Evolutionary conservation across 2,113 vertebrate species (phyloP).

Genomic region (Salminus brasiliensis): DNA sequence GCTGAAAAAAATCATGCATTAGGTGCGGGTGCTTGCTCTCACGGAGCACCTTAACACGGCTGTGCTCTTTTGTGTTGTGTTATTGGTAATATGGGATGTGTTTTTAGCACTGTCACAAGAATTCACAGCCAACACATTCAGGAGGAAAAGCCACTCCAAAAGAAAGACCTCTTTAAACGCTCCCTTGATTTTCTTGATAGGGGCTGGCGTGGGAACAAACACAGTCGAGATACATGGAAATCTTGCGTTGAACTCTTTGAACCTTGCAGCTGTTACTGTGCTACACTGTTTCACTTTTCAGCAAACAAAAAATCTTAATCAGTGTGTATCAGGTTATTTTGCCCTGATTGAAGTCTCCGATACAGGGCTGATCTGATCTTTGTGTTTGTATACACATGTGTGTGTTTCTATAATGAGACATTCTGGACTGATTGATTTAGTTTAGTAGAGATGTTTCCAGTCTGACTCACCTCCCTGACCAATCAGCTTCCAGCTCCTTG

Average conservation of each 20-base stretch:
- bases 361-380: too few relatives aligned
- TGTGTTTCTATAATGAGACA: too few relatives aligned
- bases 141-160: conserved; percentile 5
- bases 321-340: too few relatives aligned
- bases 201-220: not conserved
- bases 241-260: not conserved
- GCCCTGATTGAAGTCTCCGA: too few relatives aligned
- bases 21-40: conserved; percentile 19
- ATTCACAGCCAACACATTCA: not conserved
- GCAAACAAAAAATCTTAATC: too few relatives aligned
- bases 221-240: not conserved
- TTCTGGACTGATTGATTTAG: too few relatives aligned
- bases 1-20: conserved; percentile 29
- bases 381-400: too few relatives aligned
- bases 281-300: too few relatives aligned
- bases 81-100: conserved; percentile 6
- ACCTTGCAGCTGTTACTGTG: not conserved
- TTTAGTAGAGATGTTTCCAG: too few relatives aligned
- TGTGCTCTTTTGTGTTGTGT: not conserved
- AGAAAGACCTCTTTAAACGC: not conserved
- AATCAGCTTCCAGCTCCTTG: too few relatives aligned
- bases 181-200: not conserved
- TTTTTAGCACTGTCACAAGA: conserved; percentile 38
- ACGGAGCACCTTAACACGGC: not conserved
- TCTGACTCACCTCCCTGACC: too few relatives aligned